Evolutionary conservation across 2,113 vertebrate species (phyloP).

Genomic region (Pelvicachromis taeniatus): DNA sequence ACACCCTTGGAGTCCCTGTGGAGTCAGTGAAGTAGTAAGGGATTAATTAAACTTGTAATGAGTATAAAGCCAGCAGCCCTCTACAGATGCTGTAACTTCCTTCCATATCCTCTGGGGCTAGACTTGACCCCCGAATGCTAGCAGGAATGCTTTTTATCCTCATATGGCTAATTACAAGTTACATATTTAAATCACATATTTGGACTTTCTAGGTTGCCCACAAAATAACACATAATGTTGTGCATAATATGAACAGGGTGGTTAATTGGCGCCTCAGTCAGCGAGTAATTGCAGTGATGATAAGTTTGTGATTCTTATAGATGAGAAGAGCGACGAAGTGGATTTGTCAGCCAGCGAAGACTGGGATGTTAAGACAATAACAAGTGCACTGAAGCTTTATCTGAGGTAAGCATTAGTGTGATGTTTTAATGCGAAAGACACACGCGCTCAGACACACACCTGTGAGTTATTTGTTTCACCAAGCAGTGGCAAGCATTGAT

Average conservation of each 20-base stretch:
- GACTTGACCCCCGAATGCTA: constrained; percentile 23
- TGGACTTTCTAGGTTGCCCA: constrained; percentile 6
- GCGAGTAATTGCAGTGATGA: not conserved
- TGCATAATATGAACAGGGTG: not conserved
- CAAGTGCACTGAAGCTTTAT: constrained; percentile 92
- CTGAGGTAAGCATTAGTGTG: constrained; percentile 77
- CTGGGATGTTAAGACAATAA: constrained; percentile 97
- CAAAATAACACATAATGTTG: not conserved
- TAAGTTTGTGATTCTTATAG: constrained; percentile 50
- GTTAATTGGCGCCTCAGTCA: not conserved
- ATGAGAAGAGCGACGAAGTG: constrained; percentile 85
- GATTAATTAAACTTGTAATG: constrained; percentile 70
- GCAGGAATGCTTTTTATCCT: constrained; percentile 51
- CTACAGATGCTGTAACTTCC: constrained; percentile 42
- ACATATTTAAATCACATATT: constrained; percentile 59
- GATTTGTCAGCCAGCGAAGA: constrained; percentile 84
- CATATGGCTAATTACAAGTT: constrained; percentile 53
- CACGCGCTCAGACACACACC: not conserved
- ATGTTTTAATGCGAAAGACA: not conserved
- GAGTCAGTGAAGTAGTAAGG: constrained; percentile 55
- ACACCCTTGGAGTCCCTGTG: constrained; percentile 34
- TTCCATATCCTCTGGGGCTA: constrained; percentile 38
- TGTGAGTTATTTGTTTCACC: not conserved
- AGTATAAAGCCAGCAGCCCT: constrained; percentile 47
- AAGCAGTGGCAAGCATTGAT: not conserved